Conservation (phyloP, 2,797 vertebrate species). For the Pangasius sanitwongsei region DNA sequence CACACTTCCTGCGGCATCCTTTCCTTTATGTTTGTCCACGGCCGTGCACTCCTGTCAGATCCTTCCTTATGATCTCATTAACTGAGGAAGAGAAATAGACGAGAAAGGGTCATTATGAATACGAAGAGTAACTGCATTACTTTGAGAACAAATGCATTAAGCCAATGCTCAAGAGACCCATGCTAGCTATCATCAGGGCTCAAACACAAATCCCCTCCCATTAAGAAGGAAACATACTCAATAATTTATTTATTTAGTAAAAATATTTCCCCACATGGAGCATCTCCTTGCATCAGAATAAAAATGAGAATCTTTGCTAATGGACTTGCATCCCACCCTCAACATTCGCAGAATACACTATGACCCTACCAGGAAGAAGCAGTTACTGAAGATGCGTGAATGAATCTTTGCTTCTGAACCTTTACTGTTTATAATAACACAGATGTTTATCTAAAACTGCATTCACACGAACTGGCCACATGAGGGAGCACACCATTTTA, state of each 20-base stretch:
- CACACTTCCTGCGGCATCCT: slow-evolving; percentile 66
- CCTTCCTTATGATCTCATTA: slow-evolving; percentile 99
- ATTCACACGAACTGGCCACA: slow-evolving; percentile 59
- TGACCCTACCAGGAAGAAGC: neutral
- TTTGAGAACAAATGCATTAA: neutral
- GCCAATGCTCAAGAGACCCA: neutral
- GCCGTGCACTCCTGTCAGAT: slow-evolving; percentile 91
- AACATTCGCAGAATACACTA: neutral
- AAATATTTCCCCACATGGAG: neutral
- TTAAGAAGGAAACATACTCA: neutral
- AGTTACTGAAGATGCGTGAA: neutral
- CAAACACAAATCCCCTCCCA: neutral
- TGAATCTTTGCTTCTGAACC: neutral
- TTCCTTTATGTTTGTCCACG: slow-evolving; percentile 89
- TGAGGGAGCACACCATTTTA: slow-evolving; percentile 63
- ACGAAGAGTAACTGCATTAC: slow-evolving; percentile 3
- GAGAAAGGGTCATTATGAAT: slow-evolving; percentile 13
- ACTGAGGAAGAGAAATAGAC: slow-evolving; percentile 78
- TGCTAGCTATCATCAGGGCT: neutral
- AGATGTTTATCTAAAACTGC: slow-evolving; percentile 45
- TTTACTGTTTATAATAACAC: neutral
- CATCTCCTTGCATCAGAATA: neutral
- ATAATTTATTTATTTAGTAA: neutral
- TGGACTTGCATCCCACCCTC: neutral
- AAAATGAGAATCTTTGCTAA: neutral